Evolutionary conservation across 2,113 vertebrate genomes (phyloP).

Genomic region (Carlito syrichta): DNA sequence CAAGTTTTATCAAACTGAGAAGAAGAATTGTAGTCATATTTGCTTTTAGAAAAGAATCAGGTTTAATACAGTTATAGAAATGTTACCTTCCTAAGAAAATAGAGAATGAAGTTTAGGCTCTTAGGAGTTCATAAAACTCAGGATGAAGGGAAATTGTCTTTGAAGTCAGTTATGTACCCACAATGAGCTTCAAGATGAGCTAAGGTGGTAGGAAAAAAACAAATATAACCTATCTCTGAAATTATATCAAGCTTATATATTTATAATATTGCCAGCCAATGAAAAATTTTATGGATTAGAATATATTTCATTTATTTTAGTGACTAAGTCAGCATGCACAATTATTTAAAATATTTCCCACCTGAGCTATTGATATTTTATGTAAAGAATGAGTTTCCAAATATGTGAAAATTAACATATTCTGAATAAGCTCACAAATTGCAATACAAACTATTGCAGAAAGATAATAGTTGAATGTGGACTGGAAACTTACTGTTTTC

Average conservation of each 20-base stretch:
- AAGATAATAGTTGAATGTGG: neutral
- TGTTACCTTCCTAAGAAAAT: slow-evolving; percentile 18
- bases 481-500: neutral
- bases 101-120: slow-evolving; percentile 20
- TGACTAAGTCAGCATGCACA: neutral
- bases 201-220: neutral
- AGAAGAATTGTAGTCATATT: slow-evolving; percentile 39
- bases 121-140: slow-evolving; percentile 22
- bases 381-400: slow-evolving; percentile 3
- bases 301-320: neutral
- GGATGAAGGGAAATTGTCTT: neutral
- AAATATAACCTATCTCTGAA: neutral
- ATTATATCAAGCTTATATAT: neutral
- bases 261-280: neutral
- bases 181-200: neutral
- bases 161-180: neutral
- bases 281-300: neutral
- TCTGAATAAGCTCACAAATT: slow-evolving; percentile 5
- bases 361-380: neutral
- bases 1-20: slow-evolving; percentile 38
- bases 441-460: neutral
- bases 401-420: neutral
- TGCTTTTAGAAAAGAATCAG: slow-evolving; percentile 28
- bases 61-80: slow-evolving; percentile 42
- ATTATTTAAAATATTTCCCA: neutral